Base-by-base conservation (phyloP, 1,140 invertebrate species). In the Cotesia typhae region DNA sequence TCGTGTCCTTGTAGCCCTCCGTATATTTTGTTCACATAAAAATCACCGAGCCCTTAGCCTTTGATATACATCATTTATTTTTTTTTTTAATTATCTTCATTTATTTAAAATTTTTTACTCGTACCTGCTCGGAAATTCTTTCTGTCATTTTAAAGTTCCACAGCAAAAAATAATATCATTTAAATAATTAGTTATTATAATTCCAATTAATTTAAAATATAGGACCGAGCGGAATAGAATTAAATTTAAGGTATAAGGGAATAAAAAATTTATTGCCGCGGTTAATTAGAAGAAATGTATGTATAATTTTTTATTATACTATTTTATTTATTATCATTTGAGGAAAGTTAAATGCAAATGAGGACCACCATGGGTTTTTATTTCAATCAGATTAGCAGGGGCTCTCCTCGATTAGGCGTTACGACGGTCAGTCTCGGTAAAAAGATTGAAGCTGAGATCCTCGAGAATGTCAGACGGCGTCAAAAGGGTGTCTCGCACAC, bases 291-390 rank as follows among this genome's bases (percentile, higher is more conserved):
- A 57, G 53, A 57, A 20, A 20, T 20, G 59, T 14, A 60, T 20
- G 7, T 60, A 36, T 60, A 35, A 60, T 60, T 51, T 36, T 28
- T 64, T 17, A 37, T 41, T 14, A 20, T 28, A 61, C 17, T n/a
- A 36, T 61, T 37, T 20, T 10, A n/a, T 4, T 65, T 12, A 61
- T 61, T 41, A 14, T 63, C 35, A 55, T n/a, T 35, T 38, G 37
- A 4, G 41, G 17, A 70, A 74, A 70, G 57, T 38, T 35, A 38
- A 55, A 74, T 74, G 68, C 51, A 67, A 67, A 70, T 66, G 60
- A 74, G 60, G 72, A 74, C 72, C 72, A 70, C 72, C 72, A 57
- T 51, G 64, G 41, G 41, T 12, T 28, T 52, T 52, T 14, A 66
- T 66, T 41, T 51, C 47, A 41, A 66, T 66, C 37, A 66, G 38